Evolutionary conservation across 1,140 invertebrate genomes (phyloP).

Genomic region (Lordiphosa clarofinis): DNA sequence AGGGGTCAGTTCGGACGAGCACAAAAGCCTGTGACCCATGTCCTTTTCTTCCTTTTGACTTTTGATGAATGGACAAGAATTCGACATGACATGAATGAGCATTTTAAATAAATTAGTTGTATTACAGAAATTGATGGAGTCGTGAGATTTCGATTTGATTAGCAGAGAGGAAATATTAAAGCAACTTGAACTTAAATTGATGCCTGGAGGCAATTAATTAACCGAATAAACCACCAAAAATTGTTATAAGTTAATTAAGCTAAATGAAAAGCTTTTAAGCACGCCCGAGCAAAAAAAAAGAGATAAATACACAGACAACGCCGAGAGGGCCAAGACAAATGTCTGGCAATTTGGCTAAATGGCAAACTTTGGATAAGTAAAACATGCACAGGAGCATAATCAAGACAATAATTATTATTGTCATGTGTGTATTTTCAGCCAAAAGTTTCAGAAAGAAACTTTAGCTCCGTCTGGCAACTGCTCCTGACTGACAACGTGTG

Average conservation of each 20-base stretch:
- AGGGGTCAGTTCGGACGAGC: background rate
- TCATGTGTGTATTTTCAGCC: conserved; percentile 67
- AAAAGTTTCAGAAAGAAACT: conserved; percentile 39
- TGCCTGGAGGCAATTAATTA: conserved; percentile 46
- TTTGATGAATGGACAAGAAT: conserved; percentile 74
- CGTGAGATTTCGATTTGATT: conserved; percentile 41
- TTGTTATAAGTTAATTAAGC: conserved; percentile 77
- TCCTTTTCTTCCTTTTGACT: conserved; percentile 49
- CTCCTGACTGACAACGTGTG: conserved; percentile 60
- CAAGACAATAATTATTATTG: conserved; percentile 78
- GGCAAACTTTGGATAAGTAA: conserved; percentile 67
- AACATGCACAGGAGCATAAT: conserved; percentile 75
- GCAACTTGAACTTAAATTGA: conserved; percentile 48
- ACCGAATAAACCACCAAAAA: conserved; percentile 70
- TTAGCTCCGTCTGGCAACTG: conserved; percentile 38
- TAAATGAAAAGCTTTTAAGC: conserved; percentile 75
- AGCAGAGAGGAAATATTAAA: conserved; percentile 37
- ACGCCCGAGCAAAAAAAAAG: conserved; percentile 29
- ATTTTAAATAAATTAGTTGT: conserved; percentile 78
- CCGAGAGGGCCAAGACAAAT: conserved; percentile 56
- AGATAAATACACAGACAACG: conserved; percentile 42
- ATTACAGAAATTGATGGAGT: conserved; percentile 60
- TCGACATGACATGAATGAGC: conserved; percentile 72
- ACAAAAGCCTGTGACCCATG: conserved; percentile 42
- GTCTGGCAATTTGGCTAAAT: conserved; percentile 78